phyloP scores from a whole-genome alignment of 2,888 invertebrate genomes.

The Mythimna lalbum region DNA sequence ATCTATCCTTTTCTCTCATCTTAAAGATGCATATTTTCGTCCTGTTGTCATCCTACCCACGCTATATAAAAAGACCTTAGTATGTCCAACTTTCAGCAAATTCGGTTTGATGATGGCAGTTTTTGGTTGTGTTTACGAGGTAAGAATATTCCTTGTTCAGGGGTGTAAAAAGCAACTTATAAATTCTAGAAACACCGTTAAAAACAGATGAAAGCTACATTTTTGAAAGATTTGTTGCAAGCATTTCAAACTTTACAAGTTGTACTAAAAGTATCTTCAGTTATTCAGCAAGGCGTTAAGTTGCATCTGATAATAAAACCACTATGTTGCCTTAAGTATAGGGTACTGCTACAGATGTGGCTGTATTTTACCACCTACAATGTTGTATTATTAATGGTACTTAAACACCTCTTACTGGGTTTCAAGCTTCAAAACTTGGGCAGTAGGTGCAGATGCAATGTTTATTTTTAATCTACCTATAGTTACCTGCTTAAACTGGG shows the following conservation, averaged over 20 bases:
- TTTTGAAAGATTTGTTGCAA: conserved; percentile 24
- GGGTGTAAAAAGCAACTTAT: too few species aligned
- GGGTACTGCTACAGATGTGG: conserved; percentile 6
- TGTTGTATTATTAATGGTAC: conserved; percentile 23
- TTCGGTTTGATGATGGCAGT: neutral
- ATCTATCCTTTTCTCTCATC: too few species aligned
- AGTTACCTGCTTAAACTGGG: too few species aligned
- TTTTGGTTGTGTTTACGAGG: neutral
- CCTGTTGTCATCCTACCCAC: too few species aligned
- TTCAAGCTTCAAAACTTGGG: neutral
- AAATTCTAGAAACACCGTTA: neutral
- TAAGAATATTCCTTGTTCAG: neutral
- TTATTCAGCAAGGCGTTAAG: conserved; percentile 42
- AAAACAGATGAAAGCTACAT: neutral
- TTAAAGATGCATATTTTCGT: too few species aligned
- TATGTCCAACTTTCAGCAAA: too few species aligned
- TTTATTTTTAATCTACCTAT: too few species aligned
- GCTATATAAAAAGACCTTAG: too few species aligned
- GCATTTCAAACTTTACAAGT: conserved; percentile 27
- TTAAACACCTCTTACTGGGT: neutral
- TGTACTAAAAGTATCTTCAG: conserved; percentile 30
- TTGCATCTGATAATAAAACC: conserved; percentile 32
- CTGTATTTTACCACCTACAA: conserved; percentile 11
- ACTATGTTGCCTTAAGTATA: conserved; percentile 32
- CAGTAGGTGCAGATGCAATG: neutral